These are phyloP conservation scores for Verasper variegatus DNA, from an alignment of 2,113 vertebrate genomes.

Conservation along the genomic window DNA sequence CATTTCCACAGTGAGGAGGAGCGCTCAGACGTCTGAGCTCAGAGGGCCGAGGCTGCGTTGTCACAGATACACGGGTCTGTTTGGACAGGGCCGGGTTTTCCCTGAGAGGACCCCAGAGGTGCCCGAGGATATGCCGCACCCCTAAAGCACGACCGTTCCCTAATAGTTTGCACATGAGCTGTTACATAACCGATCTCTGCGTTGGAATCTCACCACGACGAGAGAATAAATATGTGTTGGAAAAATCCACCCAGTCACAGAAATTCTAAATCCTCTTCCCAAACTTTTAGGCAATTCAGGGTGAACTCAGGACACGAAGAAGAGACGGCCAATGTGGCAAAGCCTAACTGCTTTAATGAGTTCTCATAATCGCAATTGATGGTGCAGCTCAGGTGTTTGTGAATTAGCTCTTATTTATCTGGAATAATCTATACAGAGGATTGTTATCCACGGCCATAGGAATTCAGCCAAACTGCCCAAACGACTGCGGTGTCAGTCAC, in stretches of 20 bases:
- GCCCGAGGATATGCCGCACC: slow-evolving; percentile 61
- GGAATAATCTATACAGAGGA: too few relatives aligned
- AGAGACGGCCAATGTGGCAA: slow-evolving; percentile 9
- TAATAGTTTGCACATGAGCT: slow-evolving; percentile 69
- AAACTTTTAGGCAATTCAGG: slow-evolving; percentile 23
- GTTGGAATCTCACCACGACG: slow-evolving; percentile 28
- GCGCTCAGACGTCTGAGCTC: slow-evolving; percentile 48
- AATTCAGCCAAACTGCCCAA: too few relatives aligned
- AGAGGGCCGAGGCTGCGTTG: slow-evolving; percentile 46
- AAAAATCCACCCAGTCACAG: neutral
- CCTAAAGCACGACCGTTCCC: slow-evolving; percentile 36
- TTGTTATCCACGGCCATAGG: too few relatives aligned
- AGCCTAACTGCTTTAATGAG: neutral
- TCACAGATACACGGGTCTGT: slow-evolving; percentile 61
- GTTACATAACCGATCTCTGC: slow-evolving; percentile 61
- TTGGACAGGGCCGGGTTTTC: slow-evolving; percentile 65
- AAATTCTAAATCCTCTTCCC: slow-evolving; percentile 1
- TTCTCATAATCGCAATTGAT: slow-evolving; percentile 7
- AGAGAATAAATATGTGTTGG: neutral
- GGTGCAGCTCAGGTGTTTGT: slow-evolving; percentile 3
- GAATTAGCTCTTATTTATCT: neutral
- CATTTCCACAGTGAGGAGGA: slow-evolving; percentile 66
- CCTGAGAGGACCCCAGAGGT: slow-evolving; percentile 66
- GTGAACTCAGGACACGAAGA: slow-evolving; percentile 15
- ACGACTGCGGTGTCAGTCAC: too few relatives aligned